These are phyloP conservation scores for Malurus elegans DNA, from an alignment of 2,113 vertebrate species.

Conservation along the genomic window DNA sequence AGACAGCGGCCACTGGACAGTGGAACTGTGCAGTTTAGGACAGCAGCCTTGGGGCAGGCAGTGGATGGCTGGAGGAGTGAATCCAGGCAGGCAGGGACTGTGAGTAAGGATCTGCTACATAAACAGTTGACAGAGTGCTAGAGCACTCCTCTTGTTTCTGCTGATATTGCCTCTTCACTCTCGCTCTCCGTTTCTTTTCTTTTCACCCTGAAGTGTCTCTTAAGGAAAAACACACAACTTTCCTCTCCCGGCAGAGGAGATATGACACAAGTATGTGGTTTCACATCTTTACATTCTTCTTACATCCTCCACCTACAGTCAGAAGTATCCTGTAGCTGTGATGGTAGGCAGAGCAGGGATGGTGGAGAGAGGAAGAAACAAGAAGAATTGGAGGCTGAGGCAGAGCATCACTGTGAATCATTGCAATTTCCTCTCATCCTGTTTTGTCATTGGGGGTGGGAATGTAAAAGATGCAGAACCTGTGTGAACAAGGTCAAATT, in stretches of 20 bases:
- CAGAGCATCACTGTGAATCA: constrained; percentile 52
- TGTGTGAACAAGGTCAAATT: constrained; percentile 71
- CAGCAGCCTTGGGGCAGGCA: background rate
- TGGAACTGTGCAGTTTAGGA: background rate
- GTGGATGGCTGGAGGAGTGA: background rate
- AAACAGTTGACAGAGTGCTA: background rate
- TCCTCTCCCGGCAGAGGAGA: background rate
- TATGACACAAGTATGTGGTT: background rate
- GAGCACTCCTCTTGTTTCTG: background rate
- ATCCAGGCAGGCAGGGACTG: background rate
- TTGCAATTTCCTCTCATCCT: constrained; percentile 56
- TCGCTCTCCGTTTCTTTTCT: background rate
- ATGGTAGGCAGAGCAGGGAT: background rate
- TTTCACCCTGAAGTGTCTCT: background rate
- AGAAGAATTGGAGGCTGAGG: constrained; percentile 15
- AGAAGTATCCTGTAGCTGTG: background rate
- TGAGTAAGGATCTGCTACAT: background rate
- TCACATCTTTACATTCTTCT: background rate
- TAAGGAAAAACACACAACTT: background rate
- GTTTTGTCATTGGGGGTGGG: constrained; percentile 57
- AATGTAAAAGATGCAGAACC: constrained; percentile 65
- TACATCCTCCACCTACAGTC: background rate
- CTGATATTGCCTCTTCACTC: background rate
- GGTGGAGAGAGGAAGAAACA: background rate
- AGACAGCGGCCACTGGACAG: background rate